Base-by-base conservation (phyloP, 2,888 invertebrate genomes). In the Napeogenes sylphis region DNA sequence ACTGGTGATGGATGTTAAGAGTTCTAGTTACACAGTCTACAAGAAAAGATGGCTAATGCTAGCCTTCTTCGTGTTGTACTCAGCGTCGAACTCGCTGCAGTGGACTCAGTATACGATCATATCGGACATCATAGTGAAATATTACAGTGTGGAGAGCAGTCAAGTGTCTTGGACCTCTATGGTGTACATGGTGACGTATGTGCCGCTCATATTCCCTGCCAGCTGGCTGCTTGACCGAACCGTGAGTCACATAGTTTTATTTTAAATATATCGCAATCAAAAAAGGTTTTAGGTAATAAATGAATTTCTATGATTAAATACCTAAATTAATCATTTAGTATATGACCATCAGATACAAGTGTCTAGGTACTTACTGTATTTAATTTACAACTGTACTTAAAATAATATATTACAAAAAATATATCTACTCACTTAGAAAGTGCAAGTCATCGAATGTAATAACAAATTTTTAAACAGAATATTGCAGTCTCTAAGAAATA, bases 101-200 rank as follows among this genome's bases (percentile, higher is more conserved):
- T 99, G 99, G 99, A 96, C 97, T 60, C 97, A 99, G 88, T 97
- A 97, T 83, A 94, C 97, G 68, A 98, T 98, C 74, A 98, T 99
- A 69, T 93, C 94, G 66, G 95, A 97, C 77, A 92, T 97, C 61
- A 92, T 98, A 66, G 90, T 85, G 73, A 91, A 92, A 58, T 97
- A 96, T 82, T 97, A 97, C 80, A 91, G 91, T 45, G 93, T 96
- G 58, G 85, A 91, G 38, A 92, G 92, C 38, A 92, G 92, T 33
- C 87, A 93, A 72, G 96, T 99, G 71, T 95, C 99, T 78, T 98
- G 98, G 98, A 97, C 99, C 2, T 98, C 98, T 6, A 97, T 99
- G 95, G 94, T 99, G 77, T 99, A 96, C 84, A 99, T 99, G 99
- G 92, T 97, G 71, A 93, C 95, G 1, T 99, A 99, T 83, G 97